Evolutionary conservation across 2,113 vertebrate species (phyloP).

Genomic region (Perca schrenkii): DNA sequence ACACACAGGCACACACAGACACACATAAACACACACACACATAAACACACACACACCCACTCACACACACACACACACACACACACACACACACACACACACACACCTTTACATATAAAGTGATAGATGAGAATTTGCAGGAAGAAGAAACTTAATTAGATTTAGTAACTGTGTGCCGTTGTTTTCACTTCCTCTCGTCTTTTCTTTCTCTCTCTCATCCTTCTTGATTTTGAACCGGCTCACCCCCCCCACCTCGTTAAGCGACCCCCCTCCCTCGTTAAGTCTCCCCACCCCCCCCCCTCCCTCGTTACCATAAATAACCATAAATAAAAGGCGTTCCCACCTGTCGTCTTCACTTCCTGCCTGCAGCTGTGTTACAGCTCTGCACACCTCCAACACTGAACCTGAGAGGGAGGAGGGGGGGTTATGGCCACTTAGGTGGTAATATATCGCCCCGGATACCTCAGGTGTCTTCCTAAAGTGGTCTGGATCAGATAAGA

Average conservation of each 20-base stretch:
- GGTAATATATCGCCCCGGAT: constrained; percentile 78
- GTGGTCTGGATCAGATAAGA: constrained; percentile 85
- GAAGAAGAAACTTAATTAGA: constrained; percentile 3
- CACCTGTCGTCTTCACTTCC: constrained; percentile 53
- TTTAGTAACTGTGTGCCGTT: neutral
- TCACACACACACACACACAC: constrained; percentile 26
- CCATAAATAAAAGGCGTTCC: constrained; percentile 61
- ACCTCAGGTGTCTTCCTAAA: constrained; percentile 81
- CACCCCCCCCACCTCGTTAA: constrained; percentile 15
- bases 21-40: neutral
- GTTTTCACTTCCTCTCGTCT: constrained; percentile 37
- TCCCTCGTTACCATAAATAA: constrained; percentile 50
- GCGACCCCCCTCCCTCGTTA: constrained; percentile 10
- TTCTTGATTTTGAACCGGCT: constrained; percentile 35
- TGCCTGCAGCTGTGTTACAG: constrained; percentile 68
- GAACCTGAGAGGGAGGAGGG: constrained; percentile 40
- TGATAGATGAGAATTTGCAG: constrained; percentile 2
- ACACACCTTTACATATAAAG: constrained; percentile 14
- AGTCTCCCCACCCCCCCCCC: neutral
- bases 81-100: constrained; percentile 32
- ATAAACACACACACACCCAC: constrained; percentile 30
- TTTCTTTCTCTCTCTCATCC: constrained; percentile 1
- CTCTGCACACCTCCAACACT: constrained; percentile 49
- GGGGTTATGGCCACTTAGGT: constrained; percentile 75
- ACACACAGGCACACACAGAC: constrained; percentile 47